Conservation (phyloP, 2,113 vertebrate genomes). For the Megaleporinus macrocephalus region DNA sequence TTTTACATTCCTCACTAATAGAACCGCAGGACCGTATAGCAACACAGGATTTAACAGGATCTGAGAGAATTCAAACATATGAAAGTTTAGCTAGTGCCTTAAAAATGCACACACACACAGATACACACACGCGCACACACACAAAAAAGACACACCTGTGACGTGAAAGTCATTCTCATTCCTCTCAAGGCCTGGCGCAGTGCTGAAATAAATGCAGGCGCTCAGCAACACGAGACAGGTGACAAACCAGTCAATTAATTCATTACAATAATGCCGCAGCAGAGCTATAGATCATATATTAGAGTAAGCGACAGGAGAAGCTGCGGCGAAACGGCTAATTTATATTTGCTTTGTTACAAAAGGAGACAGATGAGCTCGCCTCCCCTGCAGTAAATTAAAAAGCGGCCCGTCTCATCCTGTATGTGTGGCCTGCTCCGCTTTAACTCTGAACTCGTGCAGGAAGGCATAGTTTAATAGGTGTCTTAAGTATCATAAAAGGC, state of each 20-base stretch:
- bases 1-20: neutral
- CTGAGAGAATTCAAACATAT: neutral
- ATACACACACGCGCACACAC: neutral
- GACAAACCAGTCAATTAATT: slow-evolving; percentile 65
- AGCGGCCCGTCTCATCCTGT: slow-evolving; percentile 51
- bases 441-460: neutral
- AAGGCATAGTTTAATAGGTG: slow-evolving; percentile 14
- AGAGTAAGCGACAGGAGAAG: slow-evolving; percentile 63
- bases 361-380: slow-evolving; percentile 70
- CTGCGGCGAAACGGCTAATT: slow-evolving; percentile 56
- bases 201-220: slow-evolving; percentile 40
- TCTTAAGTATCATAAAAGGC: slow-evolving; percentile 67
- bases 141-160: neutral
- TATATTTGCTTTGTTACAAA: slow-evolving; percentile 70
- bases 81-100: neutral
- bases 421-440: neutral
- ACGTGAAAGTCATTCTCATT: slow-evolving; percentile 15
- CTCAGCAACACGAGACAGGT: slow-evolving; percentile 60
- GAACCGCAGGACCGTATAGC: no score
- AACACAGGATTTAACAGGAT: neutral
- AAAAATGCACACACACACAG: neutral
- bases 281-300: slow-evolving; percentile 59
- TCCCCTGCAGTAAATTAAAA: slow-evolving; percentile 66
- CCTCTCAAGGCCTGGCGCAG: slow-evolving; percentile 45
- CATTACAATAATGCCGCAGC: slow-evolving; percentile 62